Percentiles rank a stretch among this genome's conserved stretches.
Conservation (phyloP, 2,888 invertebrate species). For the Melieria picta region DNA sequence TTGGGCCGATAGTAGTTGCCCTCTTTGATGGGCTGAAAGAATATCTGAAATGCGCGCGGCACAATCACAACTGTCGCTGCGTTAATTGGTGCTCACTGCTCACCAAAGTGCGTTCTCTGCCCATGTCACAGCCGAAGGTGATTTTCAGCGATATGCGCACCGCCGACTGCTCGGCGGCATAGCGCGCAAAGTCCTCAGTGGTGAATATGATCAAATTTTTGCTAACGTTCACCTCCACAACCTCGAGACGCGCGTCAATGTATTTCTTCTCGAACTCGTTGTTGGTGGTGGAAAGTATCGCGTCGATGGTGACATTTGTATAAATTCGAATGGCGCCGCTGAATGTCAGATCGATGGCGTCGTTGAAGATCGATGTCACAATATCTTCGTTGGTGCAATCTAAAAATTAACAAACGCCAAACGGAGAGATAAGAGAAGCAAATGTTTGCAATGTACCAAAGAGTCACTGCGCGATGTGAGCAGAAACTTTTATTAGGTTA, state of each 20-base stretch:
- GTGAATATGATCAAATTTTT: conserved; percentile 46
- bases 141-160: conserved; percentile 43
- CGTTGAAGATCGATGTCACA: conserved; percentile 42
- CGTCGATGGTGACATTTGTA: conserved; percentile 43
- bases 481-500: conserved; percentile 1
- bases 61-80: too few relatives aligned
- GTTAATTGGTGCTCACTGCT: conserved; percentile 1
- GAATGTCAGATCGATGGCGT: conserved; percentile 39
- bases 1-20: conserved; percentile 48
- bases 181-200: conserved; percentile 45
- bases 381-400: conserved; percentile 42
- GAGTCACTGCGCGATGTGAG: neutral
- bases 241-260: conserved; percentile 47
- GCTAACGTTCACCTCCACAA: conserved; percentile 17
- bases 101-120: conserved; percentile 42
- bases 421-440: neutral
- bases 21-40: conserved; percentile 46
- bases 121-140: conserved; percentile 43
- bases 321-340: conserved; percentile 40
- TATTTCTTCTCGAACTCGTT: conserved; percentile 47
- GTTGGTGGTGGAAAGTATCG: conserved; percentile 40
- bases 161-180: conserved; percentile 46
- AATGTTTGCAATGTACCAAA: neutral
- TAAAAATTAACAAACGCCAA: neutral
- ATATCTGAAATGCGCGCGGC: conserved; percentile 36